These are phyloP conservation scores for Megalonaias nervosa DNA, from an alignment of 1,140 invertebrate species.

Conservation along the genomic window DNA sequence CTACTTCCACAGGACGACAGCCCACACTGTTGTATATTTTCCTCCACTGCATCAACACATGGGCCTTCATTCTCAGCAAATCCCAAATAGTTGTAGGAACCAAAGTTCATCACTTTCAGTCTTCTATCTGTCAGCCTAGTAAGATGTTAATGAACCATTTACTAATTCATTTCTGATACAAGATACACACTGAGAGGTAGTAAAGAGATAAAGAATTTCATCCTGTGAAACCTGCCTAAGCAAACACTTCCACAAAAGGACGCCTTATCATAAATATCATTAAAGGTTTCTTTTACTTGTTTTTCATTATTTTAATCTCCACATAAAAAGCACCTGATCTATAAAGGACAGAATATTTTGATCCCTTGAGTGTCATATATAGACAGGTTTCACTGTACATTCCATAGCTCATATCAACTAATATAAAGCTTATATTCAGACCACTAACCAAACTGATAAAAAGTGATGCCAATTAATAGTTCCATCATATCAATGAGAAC, in stretches of 20 bases:
- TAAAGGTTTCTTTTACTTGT: neutral
- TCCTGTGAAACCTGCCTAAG: neutral
- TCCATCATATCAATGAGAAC: too few relatives aligned
- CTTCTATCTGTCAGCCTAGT: conserved; percentile 59
- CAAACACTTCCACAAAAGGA: neutral
- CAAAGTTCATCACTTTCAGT: conserved; percentile 72
- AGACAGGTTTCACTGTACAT: too few relatives aligned
- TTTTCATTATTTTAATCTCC: too few relatives aligned
- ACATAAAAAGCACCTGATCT: too few relatives aligned
- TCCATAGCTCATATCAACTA: too few relatives aligned
- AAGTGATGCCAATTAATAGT: too few relatives aligned
- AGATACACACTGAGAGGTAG: neutral
- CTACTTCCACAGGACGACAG: conserved; percentile 61
- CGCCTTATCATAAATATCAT: neutral
- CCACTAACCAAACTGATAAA: too few relatives aligned
- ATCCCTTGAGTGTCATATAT: too few relatives aligned
- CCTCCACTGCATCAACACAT: conserved; percentile 67
- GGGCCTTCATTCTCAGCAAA: conserved; percentile 72
- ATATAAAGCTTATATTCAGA: too few relatives aligned
- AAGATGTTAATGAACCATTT: neutral
- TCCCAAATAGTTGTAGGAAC: conserved; percentile 75
- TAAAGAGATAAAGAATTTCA: neutral
- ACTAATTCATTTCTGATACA: neutral
- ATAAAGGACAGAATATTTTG: too few relatives aligned
- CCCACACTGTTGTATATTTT: conserved; percentile 65